These are phyloP conservation scores for Drosophila mimica DNA, from an alignment of 2,888 invertebrate species.

Conservation along the genomic window DNA sequence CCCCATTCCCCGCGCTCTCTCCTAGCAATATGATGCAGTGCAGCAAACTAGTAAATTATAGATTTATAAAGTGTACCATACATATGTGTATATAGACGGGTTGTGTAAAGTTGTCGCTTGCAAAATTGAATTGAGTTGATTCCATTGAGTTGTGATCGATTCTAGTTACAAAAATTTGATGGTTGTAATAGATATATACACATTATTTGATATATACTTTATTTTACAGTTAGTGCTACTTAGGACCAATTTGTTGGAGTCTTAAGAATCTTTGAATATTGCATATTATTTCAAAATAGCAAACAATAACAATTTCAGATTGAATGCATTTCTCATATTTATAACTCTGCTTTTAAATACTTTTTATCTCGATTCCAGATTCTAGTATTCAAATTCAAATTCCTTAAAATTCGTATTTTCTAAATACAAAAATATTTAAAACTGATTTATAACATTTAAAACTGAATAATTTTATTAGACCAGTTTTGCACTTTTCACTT, in stretches of 20 bases:
- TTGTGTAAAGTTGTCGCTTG: constrained; percentile 13
- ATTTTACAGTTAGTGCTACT: not conserved
- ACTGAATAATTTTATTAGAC: not conserved
- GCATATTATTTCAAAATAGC: not conserved
- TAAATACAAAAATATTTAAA: not conserved
- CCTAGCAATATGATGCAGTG: constrained; percentile 11
- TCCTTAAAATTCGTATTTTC: not conserved
- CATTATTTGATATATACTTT: not conserved
- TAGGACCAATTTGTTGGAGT: not conserved
- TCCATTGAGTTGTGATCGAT: not conserved
- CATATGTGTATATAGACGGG: constrained; percentile 25
- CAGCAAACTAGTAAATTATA: constrained; percentile 54
- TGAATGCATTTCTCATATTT: not conserved
- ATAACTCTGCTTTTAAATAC: not conserved
- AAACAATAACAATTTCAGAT: not conserved
- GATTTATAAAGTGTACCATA: constrained; percentile 23
- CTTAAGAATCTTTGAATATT: not conserved
- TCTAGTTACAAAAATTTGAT: not conserved
- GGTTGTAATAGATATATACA: constrained; percentile 1
- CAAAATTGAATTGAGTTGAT: not conserved
- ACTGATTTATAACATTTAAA: too few species aligned
- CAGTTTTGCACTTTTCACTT: not conserved
- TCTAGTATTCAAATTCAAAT: not conserved
- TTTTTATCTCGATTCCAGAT: not conserved
- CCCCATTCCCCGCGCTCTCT: constrained; percentile 2